Evolutionary conservation across 2,113 vertebrate genomes (phyloP), one percentile per base, ranked within the genome.

Genomic region (Crotalus tigris): DNA sequence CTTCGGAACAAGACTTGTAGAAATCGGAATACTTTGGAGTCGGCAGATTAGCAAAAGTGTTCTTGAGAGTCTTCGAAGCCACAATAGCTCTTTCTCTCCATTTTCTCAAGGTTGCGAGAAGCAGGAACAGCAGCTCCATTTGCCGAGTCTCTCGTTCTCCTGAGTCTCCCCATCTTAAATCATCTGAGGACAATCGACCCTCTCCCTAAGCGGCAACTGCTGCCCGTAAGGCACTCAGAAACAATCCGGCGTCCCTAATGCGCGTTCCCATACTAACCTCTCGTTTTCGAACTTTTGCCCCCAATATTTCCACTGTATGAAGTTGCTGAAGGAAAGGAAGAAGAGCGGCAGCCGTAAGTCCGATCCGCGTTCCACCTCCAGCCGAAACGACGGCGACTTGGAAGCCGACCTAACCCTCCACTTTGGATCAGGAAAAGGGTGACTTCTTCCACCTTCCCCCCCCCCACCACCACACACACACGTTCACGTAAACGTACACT

Each of bases 401-500:
- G n/a, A 33, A 17, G 75, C 7, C 33, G 33, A 17, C 33, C 33
- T 81, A 81, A 9, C 33, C 15, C 33, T 21, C 33, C 33, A 19
- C 69, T 81, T 81, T 39, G 69, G 69, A 17, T 81, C 75, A 81
- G 13, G 64, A 17, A 69, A 69, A n/a, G 13, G 29, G 87, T 10
- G 49, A 8, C 87, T 64, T 89, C n/a, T 89, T 24, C 87, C 54
- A 10, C 33, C 54, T 59, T 0, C 55, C 12, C 89, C 19, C 46
- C 33, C 33, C 29, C 12, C 33, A n/a, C 6, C 39, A 39, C 61
- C 61, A 51, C 6, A 51, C 39, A 9, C 61, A 39, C 58, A 29
- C 75, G 57, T n/a, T 49, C 81, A 5, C 53, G 17, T 54, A 53
- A n/a, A 97, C 99, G 17, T 54, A 53, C 39, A 97, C 99, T 99